These are phyloP conservation scores for Dyspetes luteomarginatus DNA, from an alignment of 2,888 invertebrate species.

Conservation along the genomic window DNA sequence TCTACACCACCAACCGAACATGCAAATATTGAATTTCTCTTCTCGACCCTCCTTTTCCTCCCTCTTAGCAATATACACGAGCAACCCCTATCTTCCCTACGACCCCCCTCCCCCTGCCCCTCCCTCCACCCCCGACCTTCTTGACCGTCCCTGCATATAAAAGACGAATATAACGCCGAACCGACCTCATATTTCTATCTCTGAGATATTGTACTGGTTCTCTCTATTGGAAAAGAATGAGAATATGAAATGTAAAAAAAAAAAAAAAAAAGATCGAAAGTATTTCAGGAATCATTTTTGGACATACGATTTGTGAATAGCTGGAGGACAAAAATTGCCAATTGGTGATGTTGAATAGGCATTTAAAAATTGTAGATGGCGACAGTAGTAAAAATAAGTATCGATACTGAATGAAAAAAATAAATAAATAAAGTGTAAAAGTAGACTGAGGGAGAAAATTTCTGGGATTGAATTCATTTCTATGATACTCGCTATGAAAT, in stretches of 20 bases:
- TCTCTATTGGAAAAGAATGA: conserved; percentile 20
- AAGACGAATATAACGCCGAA: conserved; percentile 47
- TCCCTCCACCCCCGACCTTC: too few species aligned
- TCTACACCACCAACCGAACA: conserved; percentile 68
- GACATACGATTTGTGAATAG: neutral
- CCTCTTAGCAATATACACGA: conserved; percentile 24
- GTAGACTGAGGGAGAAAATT: too few species aligned
- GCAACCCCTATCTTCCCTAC: conserved; percentile 37
- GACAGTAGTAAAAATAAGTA: too few species aligned
- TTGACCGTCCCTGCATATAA: conserved; percentile 2
- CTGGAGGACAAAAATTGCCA: too few species aligned
- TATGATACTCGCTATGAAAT: too few species aligned
- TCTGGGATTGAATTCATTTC: too few species aligned
- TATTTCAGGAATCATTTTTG: neutral
- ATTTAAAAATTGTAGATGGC: neutral
- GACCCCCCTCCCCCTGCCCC: too few species aligned
- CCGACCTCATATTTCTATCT: conserved; percentile 44
- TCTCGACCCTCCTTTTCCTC: conserved; percentile 46
- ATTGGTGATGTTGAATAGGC: neutral
- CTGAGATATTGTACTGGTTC: conserved; percentile 30
- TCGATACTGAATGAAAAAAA: too few species aligned
- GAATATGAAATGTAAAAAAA: neutral
- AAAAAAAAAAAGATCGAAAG: neutral
- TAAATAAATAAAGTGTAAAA: too few species aligned
- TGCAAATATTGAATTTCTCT: conserved; percentile 77